Evolutionary conservation across 2,113 vertebrate genomes (phyloP).

Genomic region (Cheilinus undulatus): DNA sequence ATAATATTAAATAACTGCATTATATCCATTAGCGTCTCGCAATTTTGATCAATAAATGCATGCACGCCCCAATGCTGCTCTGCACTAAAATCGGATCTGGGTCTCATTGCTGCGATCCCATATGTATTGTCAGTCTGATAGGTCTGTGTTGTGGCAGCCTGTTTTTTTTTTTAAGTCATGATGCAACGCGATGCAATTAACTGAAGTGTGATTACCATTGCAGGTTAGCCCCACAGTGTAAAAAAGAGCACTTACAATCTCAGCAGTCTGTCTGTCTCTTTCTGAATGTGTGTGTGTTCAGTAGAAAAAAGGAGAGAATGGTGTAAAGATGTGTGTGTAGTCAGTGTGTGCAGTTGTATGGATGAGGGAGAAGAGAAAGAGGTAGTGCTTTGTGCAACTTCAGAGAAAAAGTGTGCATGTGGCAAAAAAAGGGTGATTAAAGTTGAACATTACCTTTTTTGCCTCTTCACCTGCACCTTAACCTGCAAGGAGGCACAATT

Average conservation of each 20-base stretch:
- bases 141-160: not conserved
- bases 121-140: not conserved
- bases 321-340: slow-evolving; percentile 10
- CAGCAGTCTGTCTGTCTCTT: slow-evolving; percentile 18
- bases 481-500: not conserved
- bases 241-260: not conserved
- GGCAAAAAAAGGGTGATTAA: slow-evolving; percentile 6
- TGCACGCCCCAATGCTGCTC: not conserved
- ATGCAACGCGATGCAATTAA: slow-evolving; percentile 53
- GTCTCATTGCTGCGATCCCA: not conserved
- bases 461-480: not conserved
- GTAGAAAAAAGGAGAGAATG: not conserved
- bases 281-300: slow-evolving; percentile 13
- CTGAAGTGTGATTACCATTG: slow-evolving; percentile 48
- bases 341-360: not conserved
- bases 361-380: not conserved
- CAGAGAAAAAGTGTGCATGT: not conserved
- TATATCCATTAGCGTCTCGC: too few species aligned
- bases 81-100: not conserved
- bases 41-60: too few species aligned
- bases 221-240: slow-evolving; percentile 40
- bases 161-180: slow-evolving; percentile 53
- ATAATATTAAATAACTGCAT: too few species aligned
- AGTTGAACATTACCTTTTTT: slow-evolving; percentile 25
- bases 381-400: slow-evolving; percentile 18